Percentiles rank a stretch among this genome's conserved stretches.
phyloP scores from a whole-genome alignment of 2,113 vertebrate genomes.

The Tympanuchus pallidicinctus region DNA sequence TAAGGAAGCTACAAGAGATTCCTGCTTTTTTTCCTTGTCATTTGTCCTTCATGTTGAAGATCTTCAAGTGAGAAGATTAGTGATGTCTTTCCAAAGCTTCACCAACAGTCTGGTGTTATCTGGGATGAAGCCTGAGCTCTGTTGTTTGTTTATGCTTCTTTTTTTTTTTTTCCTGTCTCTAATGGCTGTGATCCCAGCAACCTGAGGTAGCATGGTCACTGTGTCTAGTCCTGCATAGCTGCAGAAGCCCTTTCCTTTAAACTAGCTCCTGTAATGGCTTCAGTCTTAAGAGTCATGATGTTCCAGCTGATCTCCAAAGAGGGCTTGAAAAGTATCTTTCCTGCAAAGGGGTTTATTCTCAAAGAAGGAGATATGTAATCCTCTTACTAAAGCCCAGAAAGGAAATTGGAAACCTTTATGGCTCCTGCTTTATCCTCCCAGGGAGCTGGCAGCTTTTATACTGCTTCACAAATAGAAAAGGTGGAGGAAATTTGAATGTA shows the following conservation, averaged over 20 bases:
- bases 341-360: constrained; percentile 58
- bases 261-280: constrained; percentile 3
- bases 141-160: background rate
- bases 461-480: background rate
- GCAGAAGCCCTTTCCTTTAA: constrained; percentile 28
- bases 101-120: background rate
- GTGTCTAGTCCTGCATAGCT: background rate
- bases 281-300: background rate
- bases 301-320: constrained; percentile 35
- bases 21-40: background rate
- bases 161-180: background rate
- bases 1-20: background rate
- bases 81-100: background rate
- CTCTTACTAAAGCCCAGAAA: constrained; percentile 42
- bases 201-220: background rate
- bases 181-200: background rate
- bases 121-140: background rate
- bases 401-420: constrained; percentile 3
- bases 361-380: constrained; percentile 39
- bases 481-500: background rate
- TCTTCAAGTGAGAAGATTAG: background rate
- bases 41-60: background rate
- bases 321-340: constrained; percentile 47
- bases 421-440: background rate
- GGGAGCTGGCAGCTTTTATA: constrained; percentile 13